Evolutionary conservation across 2,113 vertebrate genomes (phyloP), one percentile per base, ranked within the genome.

Genomic region (Theristicus caerulescens): DNA sequence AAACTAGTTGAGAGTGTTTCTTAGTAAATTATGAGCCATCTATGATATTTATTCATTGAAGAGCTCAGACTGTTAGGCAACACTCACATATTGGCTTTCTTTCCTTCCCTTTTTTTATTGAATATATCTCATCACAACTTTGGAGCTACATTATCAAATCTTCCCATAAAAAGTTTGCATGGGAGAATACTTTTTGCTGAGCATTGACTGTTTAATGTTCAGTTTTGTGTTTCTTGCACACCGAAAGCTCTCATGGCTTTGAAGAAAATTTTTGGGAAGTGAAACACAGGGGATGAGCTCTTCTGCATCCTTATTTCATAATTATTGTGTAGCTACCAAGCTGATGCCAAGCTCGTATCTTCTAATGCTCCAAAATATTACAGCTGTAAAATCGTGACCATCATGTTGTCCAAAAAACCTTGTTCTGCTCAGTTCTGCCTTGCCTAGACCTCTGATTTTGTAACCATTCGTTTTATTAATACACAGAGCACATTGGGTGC

Each of bases 21-120:
- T 87, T 58, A 21, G 42, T 47, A 93, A 93, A 94, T 95, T 58
- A 94, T 62, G 61, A 91, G 46, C 49, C 38, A 70, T 31, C 62
- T 80, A 82, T 9, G 36, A 89, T 69, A 94, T 51, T 91, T 94
- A 96, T 87, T 91, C 80, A 94, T 34, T 80, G 27, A 93, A 82
- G 66, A 58, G 57, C 82, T 82, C 62, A 86, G 40, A 42, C 16
- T 59, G 32, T 42, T 80, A 62, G 59, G 59, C 42, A 59, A 42
- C n/a, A 77, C 5, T 87, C 59, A 14, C 13, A 19, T 38, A n/a
- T 19, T 51, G 24, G 15, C 87, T 65, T 19, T 52, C 46, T 20
- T 40, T 29, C 18, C 9, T 78, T 73, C 29, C 9, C 13, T 42
- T 73, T 79, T 58, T n/a, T 4, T 10, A 59, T 0, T 24, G 11